Base-by-base conservation (phyloP, 2,888 invertebrate genomes). In the Maniola hyperantus region DNA sequence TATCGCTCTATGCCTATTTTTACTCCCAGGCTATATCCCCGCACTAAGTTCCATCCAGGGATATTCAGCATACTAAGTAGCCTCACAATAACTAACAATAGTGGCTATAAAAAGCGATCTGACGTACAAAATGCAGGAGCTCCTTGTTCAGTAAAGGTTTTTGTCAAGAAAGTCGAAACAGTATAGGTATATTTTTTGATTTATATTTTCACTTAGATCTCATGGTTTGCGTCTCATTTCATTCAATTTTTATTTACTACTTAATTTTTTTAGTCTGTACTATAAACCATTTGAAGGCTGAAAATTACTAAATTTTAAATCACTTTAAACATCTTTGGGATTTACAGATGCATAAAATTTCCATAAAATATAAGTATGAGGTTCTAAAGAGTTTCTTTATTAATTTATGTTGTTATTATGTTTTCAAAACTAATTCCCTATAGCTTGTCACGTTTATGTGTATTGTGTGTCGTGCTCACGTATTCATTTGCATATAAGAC, bases 401-500 rank as follows among this genome's bases (percentile, higher is more conserved):
- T 34, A 53, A 8, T 8, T 1, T n/a, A n/a, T n/a, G n/a, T n/a
- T n/a, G n/a, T 6, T 58, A 20, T 61, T n/a, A n/a, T 48, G 48
- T 71, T 70, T 73, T 46, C 10, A 36, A 64, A 68, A 68, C 62
- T 68, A 62, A 70, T 61, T 65, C 68, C 72, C 69, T 73, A 70
- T 72, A 73, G 68, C 73, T 73, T 76, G 71, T 71, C 68, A 66
- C 72, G 76, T 73, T 77, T 72, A 77, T 83, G 76, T 80, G 80
- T 85, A 81, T 81, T 83, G 76, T 80, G 80, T 85, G 80, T 81
- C 77, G 72, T 71, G 69, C 77, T 79, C 80, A 82, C 79, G 80
- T 80, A 82, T 80, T 69, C 74, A 88, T 91, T 90, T 87, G 82
- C 88, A 89, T 89, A 84, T 84, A 87, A 88, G 88, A 84, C 81